A percentile compares a stretch with the other conserved stretches of the same genome.
Evolutionary conservation across 2,797 vertebrate genomes (phyloP).

Genomic region (Orestias chungarensis): DNA sequence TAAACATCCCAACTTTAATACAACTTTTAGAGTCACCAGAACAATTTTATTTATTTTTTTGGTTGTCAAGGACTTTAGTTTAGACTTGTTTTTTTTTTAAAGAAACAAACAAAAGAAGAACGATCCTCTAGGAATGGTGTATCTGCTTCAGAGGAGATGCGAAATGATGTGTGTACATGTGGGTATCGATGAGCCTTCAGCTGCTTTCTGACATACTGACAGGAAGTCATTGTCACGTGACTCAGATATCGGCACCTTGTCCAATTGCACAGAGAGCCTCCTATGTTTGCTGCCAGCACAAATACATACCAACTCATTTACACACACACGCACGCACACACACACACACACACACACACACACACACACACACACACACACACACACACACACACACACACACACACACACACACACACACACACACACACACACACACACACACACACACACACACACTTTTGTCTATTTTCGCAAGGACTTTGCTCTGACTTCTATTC

Average conservation of each 20-base stretch:
- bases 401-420: conserved; percentile 11
- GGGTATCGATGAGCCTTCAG: conserved; percentile 80
- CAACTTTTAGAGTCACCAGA: neutral
- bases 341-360: conserved; percentile 29
- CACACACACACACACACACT: conserved; percentile 20
- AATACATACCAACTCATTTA: conserved; percentile 63
- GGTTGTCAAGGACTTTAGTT: neutral
- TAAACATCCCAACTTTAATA: neutral
- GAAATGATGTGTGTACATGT: conserved; percentile 68
- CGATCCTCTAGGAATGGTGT: conserved; percentile 22
- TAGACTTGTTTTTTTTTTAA: no score
- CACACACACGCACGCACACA: conserved; percentile 31
- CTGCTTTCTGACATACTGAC: conserved; percentile 71
- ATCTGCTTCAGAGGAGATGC: conserved; percentile 69
- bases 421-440: conserved; percentile 24
- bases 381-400: conserved; percentile 31
- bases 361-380: conserved; percentile 30
- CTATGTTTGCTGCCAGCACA: conserved; percentile 77
- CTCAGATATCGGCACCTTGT: conserved; percentile 81
- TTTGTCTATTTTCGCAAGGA: no score
- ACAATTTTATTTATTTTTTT: neutral
- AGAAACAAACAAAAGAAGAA: neutral
- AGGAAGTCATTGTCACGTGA: conserved; percentile 83
- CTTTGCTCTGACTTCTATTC: no score
- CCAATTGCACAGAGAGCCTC: conserved; percentile 71